Evolutionary conservation across 2,113 vertebrate genomes (phyloP).

Genomic region (Diglossa brunneiventris): DNA sequence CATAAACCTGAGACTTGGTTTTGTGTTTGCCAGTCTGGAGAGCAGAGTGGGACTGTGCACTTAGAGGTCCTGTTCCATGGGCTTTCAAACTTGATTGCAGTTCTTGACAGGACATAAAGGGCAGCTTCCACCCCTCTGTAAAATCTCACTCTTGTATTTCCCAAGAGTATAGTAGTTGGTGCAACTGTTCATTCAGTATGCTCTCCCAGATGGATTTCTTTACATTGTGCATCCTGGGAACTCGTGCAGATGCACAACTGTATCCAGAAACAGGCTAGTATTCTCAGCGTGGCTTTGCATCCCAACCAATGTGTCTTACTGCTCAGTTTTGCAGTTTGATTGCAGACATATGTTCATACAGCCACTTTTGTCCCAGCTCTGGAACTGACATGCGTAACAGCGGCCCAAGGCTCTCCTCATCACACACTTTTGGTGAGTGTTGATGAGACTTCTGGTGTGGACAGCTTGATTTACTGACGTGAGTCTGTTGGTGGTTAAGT

Average conservation of each 20-base stretch:
- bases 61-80: accelerated
- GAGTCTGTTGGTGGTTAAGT: neutral
- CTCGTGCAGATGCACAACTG: neutral
- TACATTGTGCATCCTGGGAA: neutral
- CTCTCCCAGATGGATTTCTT: neutral
- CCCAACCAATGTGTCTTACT: neutral
- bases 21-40: neutral
- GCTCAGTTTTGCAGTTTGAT: neutral
- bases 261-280: neutral
- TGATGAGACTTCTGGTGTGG: neutral
- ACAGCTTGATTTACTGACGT: neutral
- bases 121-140: neutral
- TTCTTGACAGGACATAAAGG: neutral
- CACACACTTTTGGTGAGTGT: accelerated
- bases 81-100: neutral
- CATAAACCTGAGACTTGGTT: neutral
- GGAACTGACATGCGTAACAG: neutral
- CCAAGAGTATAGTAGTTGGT: neutral
- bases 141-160: neutral
- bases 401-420: neutral
- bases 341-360: neutral
- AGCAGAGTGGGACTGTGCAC: neutral
- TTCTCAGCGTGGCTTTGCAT: neutral
- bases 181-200: neutral
- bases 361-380: neutral